These are phyloP conservation scores for Isoperla grammatica DNA, from an alignment of 2,888 invertebrate species.

Conservation along the genomic window DNA sequence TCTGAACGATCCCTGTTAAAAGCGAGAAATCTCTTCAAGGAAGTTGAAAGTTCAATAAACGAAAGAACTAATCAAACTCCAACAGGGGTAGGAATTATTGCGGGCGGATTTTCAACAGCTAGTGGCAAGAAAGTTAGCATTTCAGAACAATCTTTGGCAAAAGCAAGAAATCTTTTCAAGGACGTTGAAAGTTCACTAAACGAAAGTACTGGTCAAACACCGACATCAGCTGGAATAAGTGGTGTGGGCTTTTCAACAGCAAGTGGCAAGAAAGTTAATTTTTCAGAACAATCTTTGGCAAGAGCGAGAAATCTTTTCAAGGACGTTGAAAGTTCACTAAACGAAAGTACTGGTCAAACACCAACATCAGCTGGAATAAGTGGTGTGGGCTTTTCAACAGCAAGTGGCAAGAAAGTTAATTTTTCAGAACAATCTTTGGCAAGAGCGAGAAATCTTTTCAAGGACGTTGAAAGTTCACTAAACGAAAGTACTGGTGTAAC, in stretches of 20 bases:
- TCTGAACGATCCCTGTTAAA: conserved; percentile 36
- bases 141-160: conserved; percentile 33
- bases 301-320: conserved; percentile 25
- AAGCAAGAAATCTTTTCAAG: conserved; percentile 26
- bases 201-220: conserved; percentile 4
- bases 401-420: conserved; percentile 36
- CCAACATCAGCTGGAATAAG: conserved; percentile 13
- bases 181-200: conserved; percentile 37
- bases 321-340: conserved; percentile 38
- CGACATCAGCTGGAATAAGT: neutral
- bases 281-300: conserved; percentile 28
- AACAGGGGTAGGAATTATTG: conserved; percentile 1
- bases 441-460: conserved; percentile 22
- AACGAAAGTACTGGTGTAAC: neutral
- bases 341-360: conserved; percentile 37
- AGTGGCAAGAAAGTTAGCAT: conserved; percentile 36
- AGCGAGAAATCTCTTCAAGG: conserved; percentile 38
- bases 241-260: conserved; percentile 33
- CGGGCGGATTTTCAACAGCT: conserved; percentile 39
- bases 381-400: conserved; percentile 38
- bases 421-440: conserved; percentile 35
- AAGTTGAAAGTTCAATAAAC: conserved; percentile 38
- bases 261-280: conserved; percentile 33
- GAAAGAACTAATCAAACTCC: conserved; percentile 38
- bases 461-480: conserved; percentile 38